phyloP scores from a whole-genome alignment of 2,797 vertebrate genomes.

The Erpetoichthys calabaricus region DNA sequence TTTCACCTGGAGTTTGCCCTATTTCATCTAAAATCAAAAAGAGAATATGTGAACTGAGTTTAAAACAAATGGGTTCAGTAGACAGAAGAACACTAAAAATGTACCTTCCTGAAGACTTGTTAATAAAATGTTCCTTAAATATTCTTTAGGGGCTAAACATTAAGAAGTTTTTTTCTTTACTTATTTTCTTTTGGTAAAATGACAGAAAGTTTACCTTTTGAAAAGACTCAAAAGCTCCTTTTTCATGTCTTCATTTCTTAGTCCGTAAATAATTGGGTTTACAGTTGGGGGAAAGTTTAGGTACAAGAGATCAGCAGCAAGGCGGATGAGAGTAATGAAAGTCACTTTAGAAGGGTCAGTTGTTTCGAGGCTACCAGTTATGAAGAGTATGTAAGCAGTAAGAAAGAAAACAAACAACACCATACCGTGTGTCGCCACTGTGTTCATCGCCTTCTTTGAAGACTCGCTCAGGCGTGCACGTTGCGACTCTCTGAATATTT shows the following conservation, averaged over 20 bases:
- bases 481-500: neutral
- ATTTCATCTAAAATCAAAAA: conserved; percentile 33
- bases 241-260: conserved; percentile 6
- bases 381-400: conserved; percentile 3
- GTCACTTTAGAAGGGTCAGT: neutral
- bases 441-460: conserved; percentile 2
- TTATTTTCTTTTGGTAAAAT: too few relatives aligned
- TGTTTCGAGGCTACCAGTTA: conserved; percentile 1
- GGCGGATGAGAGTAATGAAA: neutral
- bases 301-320: conserved; percentile 1
- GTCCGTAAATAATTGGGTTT: conserved; percentile 2
- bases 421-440: neutral
- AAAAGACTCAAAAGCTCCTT: conserved; percentile 1
- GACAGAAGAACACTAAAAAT: too few relatives aligned
- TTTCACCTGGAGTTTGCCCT: conserved; percentile 35
- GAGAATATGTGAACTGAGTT: too few relatives aligned
- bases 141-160: too few relatives aligned
- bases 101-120: too few relatives aligned
- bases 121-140: too few relatives aligned
- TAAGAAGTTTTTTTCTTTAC: too few relatives aligned
- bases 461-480: neutral
- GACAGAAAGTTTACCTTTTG: too few relatives aligned
- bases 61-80: too few relatives aligned
- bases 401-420: conserved; percentile 4
- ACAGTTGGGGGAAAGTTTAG: neutral